Base-by-base conservation (phyloP, 2,888 invertebrate species). In the Rotaria macrura region DNA sequence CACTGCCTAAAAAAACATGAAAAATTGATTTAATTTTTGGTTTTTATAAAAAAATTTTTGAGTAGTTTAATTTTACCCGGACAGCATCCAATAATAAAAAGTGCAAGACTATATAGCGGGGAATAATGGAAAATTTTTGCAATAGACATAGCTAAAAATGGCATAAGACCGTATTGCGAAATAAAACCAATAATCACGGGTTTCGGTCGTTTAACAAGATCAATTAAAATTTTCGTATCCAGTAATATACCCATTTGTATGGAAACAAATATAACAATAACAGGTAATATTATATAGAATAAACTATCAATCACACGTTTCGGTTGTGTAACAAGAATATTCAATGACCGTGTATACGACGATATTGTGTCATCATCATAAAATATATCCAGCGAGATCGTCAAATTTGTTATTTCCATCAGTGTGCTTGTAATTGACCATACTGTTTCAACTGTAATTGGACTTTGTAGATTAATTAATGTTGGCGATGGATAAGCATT, bases 111-210 rank as follows among this genome's bases (percentile, higher is more conserved):
- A 43, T 86, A 74, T 25, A 85, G 49, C 7, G 86, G 55, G 34
- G 72, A 72, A 23, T 74, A 72, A 17, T 79, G 84, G 49, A 86
- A 86, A 23, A 86, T 52, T 79, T 84, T 86, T 38, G 84, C 84
- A 79, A 86, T 84, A n/a, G 47, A 55, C 20, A 54, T 74, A 20
- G 86, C 83, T 55, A 86, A 72, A n/a, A 86, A 65, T 65, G 86
- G 86, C 86, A 86, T 86, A 7, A 86, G 40, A 38, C 79, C 65
- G 43, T 85, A 86, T 74, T 86, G 86, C 29, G 85, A 29, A 9
- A 57, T 10, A 40, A 86, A 85, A 20, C 86, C 86, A 72, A 86
- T 40, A 6, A 85, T 29, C 43, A 86, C 83, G 25, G 86, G 83
- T 29, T 49, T 38, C 0, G 86, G 86, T 25, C 55, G 85, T 85